Evolutionary conservation across 2,797 vertebrate genomes (phyloP).

Genomic region (Netta rufina): DNA sequence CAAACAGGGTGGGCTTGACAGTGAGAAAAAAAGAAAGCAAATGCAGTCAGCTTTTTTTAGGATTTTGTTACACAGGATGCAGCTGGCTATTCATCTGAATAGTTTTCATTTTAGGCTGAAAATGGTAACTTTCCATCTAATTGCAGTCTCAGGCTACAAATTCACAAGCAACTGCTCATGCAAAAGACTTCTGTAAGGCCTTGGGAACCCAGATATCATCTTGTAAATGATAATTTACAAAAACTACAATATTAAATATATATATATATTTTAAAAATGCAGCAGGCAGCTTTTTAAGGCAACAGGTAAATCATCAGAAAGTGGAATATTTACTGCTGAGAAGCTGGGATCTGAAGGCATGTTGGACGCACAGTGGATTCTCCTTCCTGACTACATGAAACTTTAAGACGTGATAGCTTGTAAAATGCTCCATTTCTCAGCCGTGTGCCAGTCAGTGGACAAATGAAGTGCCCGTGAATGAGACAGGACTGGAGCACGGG

Average conservation of each 20-base stretch:
- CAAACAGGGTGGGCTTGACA: background rate
- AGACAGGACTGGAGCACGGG: background rate
- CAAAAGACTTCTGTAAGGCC: background rate
- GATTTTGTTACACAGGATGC: slow-evolving; percentile 39
- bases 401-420: background rate
- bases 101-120: background rate
- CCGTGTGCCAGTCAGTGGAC: background rate
- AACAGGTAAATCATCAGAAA: background rate
- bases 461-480: background rate
- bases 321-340: background rate
- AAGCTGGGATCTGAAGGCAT: background rate
- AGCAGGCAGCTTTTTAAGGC: background rate
- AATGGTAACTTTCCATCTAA: background rate
- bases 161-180: background rate
- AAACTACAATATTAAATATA: background rate
- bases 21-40: slow-evolving; percentile 30
- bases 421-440: background rate
- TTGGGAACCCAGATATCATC: background rate
- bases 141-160: background rate
- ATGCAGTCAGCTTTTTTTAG: slow-evolving; percentile 9
- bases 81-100: slow-evolving; percentile 21
- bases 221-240: background rate
- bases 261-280: background rate
- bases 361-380: background rate
- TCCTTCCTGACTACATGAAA: background rate